These are phyloP conservation scores for Prolemur simus DNA, from an alignment of 2,113 vertebrate species.

Conservation along the genomic window DNA sequence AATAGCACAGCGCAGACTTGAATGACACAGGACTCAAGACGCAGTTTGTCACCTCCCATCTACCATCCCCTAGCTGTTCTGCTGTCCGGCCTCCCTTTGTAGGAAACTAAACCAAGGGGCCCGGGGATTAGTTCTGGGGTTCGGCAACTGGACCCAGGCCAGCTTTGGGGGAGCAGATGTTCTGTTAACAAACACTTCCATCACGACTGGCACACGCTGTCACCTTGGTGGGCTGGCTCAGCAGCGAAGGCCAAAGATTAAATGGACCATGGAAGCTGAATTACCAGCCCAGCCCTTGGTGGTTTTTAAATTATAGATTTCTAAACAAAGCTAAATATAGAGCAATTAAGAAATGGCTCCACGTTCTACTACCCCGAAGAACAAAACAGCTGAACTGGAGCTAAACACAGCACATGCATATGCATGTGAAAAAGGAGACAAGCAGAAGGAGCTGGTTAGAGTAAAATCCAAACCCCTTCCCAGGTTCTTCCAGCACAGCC, in stretches of 20 bases:
- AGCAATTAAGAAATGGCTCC: slow-evolving; percentile 62
- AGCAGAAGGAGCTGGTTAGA: not conserved
- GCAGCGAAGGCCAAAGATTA: not conserved
- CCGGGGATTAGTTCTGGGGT: not conserved
- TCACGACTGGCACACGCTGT: not conserved
- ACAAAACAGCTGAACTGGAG: slow-evolving; percentile 18
- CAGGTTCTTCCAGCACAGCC: not conserved
- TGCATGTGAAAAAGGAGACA: not conserved
- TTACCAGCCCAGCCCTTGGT: slow-evolving; percentile 56
- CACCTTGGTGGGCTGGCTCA: slow-evolving; percentile 14
- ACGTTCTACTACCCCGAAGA: slow-evolving; percentile 46
- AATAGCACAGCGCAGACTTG: not conserved
- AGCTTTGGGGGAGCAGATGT: slow-evolving; percentile 3
- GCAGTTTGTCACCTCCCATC: accelerated
- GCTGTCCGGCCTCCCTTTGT: no score
- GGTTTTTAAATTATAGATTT: slow-evolving; percentile 71
- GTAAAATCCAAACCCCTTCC: not conserved
- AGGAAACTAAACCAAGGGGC: not conserved
- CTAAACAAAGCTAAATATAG: slow-evolving; percentile 66
- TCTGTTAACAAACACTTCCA: slow-evolving; percentile 1
- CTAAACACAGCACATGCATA: not conserved
- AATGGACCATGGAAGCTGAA: slow-evolving; percentile 59
- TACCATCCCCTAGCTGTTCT: not conserved
- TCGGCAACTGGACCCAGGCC: not conserved
- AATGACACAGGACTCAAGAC: not conserved